These are phyloP conservation scores for Ptychobarbus kaznakovi DNA, from an alignment of 2,797 vertebrate genomes.

Conservation along the genomic window DNA sequence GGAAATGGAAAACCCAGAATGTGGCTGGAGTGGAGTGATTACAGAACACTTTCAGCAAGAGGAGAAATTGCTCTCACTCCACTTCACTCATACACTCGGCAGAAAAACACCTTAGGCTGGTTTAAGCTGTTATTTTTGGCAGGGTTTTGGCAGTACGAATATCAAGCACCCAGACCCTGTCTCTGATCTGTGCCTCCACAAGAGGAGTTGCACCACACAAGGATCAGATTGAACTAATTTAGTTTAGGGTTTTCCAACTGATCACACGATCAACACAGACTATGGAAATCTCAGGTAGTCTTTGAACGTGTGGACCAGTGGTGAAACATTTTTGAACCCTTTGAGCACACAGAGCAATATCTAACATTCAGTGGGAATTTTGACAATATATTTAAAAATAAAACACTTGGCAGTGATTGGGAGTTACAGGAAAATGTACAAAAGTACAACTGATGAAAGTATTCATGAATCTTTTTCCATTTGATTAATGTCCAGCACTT, in stretches of 20 bases:
- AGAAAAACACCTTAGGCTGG: constrained; percentile 2
- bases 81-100: background rate
- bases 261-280: background rate
- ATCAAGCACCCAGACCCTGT: background rate
- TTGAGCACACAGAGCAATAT: background rate
- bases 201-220: background rate
- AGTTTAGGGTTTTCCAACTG: background rate
- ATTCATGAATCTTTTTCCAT: background rate
- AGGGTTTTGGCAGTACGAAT: background rate
- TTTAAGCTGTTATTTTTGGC: background rate
- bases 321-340: background rate
- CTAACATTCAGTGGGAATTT: background rate
- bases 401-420: constrained; percentile 10
- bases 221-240: background rate
- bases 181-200: background rate
- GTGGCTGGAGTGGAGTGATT: constrained; percentile 11
- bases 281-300: background rate
- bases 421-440: background rate
- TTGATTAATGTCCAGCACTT: constrained; percentile 7
- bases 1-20: constrained; percentile 16
- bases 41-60: constrained; percentile 15
- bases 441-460: background rate
- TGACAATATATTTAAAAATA: background rate
- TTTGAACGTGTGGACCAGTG: background rate
- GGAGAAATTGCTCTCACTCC: constrained; percentile 12